These are phyloP conservation scores for Bergia puertoricense DNA, from an alignment of 92 coral and sea anemone genomes.

Conservation along the genomic window DNA sequence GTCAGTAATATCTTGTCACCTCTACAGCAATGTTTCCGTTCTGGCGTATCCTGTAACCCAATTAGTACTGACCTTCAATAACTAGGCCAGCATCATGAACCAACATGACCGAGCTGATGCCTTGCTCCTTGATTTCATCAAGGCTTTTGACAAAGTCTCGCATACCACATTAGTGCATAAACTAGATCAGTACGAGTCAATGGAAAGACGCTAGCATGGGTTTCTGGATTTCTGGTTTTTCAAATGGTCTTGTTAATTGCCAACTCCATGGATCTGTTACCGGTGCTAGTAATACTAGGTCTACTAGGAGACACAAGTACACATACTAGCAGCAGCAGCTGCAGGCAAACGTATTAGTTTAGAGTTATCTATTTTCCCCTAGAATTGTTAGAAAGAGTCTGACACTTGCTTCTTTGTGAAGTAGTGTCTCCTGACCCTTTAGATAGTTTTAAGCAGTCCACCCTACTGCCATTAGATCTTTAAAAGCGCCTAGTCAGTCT, in stretches of 20 bases:
- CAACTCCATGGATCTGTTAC: neutral
- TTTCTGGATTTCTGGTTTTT: conserved; percentile 25
- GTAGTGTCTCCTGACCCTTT: too few relatives aligned
- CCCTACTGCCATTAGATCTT: too few relatives aligned
- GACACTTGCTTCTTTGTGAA: too few relatives aligned
- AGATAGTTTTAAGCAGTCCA: too few relatives aligned
- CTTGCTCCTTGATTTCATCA: conserved; percentile 36
- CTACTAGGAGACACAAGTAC: neutral
- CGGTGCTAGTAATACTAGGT: conserved; percentile 6
- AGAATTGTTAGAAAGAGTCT: neutral
- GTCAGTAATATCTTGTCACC: conserved; percentile 19
- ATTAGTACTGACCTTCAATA: conserved; percentile 32
- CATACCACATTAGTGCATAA: conserved; percentile 36
- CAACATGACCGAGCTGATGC: conserved; percentile 34
- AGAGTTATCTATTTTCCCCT: neutral
- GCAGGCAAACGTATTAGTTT: neutral
- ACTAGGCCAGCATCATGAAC: conserved; percentile 40
- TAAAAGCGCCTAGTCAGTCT: too few relatives aligned
- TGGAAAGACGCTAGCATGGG: conserved; percentile 45
- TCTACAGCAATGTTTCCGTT: conserved; percentile 37
- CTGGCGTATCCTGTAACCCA: conserved; percentile 47
- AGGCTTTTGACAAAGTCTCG: conserved; percentile 50
- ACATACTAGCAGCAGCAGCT: conserved; percentile 11
- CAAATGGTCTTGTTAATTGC: neutral
- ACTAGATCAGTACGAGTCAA: conserved; percentile 28